Percentiles rank a stretch among this genome's conserved stretches.
These are phyloP conservation scores for Lomographa bimaculata DNA, from an alignment of 2,888 invertebrate genomes.

Conservation along the genomic window DNA sequence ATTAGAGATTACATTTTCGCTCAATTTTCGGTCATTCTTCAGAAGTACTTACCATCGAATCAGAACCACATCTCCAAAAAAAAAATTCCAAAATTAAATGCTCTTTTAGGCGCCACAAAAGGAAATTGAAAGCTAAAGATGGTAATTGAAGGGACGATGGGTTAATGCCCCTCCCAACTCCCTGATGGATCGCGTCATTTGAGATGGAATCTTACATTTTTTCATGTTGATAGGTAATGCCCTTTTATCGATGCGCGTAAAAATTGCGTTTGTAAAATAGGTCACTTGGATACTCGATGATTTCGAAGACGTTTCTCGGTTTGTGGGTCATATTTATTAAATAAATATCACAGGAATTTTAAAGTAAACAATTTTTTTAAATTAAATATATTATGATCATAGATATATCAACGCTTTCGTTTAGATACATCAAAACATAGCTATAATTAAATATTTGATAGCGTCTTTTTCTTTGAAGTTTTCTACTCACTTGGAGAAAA, in stretches of 20 bases:
- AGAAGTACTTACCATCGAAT: no score
- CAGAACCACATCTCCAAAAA: no score
- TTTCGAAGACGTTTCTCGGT: conserved; percentile 16
- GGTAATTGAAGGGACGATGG: conserved; percentile 78
- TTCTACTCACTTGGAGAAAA: no score
- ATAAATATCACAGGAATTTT: no score
- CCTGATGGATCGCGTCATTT: conserved; percentile 75
- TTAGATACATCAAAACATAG: no score
- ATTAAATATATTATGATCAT: no score
- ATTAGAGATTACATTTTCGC: no score
- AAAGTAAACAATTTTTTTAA: no score
- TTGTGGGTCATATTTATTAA: neutral
- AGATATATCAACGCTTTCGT: no score
- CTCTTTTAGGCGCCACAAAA: conserved; percentile 66
- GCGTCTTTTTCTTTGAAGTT: no score
- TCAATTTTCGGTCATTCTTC: no score
- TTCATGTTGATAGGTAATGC: conserved; percentile 38
- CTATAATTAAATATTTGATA: no score
- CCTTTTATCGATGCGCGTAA: conserved; percentile 36
- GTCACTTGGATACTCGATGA: conserved; percentile 26
- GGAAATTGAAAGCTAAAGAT: conserved; percentile 81
- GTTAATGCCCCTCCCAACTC: conserved; percentile 69
- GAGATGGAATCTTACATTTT: conserved; percentile 62
- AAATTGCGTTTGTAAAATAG: conserved; percentile 29
- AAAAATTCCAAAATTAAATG: conserved; percentile 51